phyloP scores from a whole-genome alignment of 2,888 invertebrate genomes.

The Syrphus vitripennis region DNA sequence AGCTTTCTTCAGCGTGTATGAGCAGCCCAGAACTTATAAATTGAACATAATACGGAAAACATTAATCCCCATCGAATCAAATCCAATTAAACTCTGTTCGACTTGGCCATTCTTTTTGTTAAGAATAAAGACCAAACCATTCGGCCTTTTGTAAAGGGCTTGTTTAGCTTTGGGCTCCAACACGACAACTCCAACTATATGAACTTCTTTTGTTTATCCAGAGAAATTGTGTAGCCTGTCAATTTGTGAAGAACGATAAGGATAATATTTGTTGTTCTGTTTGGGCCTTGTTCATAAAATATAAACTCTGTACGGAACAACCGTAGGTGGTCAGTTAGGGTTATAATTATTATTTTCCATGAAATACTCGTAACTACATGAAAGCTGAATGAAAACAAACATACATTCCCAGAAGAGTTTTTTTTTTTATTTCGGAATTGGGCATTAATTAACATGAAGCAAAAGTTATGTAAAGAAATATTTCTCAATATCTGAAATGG shows the following conservation, averaged over 20 bases:
- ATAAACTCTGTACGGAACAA: neutral
- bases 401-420: slow-evolving; percentile 7
- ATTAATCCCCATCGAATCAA: slow-evolving; percentile 57
- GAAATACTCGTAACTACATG: slow-evolving; percentile 32
- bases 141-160: neutral
- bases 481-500: neutral
- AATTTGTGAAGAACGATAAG: slow-evolving; percentile 59
- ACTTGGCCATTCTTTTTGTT: slow-evolving; percentile 26
- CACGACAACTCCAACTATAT: neutral
- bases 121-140: neutral
- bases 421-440: neutral
- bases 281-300: slow-evolving; percentile 7
- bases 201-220: slow-evolving; percentile 39
- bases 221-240: slow-evolving; percentile 48
- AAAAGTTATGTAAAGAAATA: slow-evolving; percentile 11
- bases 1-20: neutral
- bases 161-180: slow-evolving; percentile 2
- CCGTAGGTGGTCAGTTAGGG: neutral
- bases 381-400: neutral
- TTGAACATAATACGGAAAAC: slow-evolving; percentile 34
- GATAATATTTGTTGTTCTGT: slow-evolving; percentile 20
- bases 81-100: slow-evolving; percentile 52
- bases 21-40: neutral
- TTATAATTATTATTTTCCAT: slow-evolving; percentile 27
- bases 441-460: slow-evolving; percentile 17